Evolutionary conservation across 1,140 invertebrate genomes (phyloP).

Genomic region (Sipha flava): DNA sequence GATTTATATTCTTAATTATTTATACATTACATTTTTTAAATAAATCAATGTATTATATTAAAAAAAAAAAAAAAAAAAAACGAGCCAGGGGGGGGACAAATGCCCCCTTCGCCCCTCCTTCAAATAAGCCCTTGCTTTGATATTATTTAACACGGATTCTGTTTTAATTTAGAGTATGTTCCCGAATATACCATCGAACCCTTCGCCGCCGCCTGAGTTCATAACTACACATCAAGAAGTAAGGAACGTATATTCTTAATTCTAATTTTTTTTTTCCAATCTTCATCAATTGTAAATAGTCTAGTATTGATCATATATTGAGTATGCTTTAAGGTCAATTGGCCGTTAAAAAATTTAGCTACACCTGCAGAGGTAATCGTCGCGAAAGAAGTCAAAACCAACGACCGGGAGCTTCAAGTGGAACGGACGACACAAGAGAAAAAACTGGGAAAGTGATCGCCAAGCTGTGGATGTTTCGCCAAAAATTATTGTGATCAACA

Average conservation of each 20-base stretch:
- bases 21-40: too few species aligned
- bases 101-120: too few species aligned
- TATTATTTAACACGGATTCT: too few species aligned
- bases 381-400: neutral
- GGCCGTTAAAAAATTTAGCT: neutral
- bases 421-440: neutral
- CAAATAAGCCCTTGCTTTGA: neutral
- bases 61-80: too few species aligned
- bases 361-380: neutral
- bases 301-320: constrained; percentile 9
- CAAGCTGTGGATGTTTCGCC: neutral
- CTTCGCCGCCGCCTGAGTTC: too few species aligned
- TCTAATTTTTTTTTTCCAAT: too few species aligned
- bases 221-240: neutral
- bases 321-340: constrained; percentile 17
- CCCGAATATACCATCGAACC: neutral
- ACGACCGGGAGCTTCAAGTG: neutral
- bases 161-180: neutral
- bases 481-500: neutral
- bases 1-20: too few species aligned
- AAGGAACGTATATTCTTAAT: neutral
- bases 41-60: neutral
- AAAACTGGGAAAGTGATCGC: neutral
- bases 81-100: too few species aligned
- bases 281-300: neutral